Base-by-base conservation (phyloP, 2,797 vertebrate species). In the Urosaurus nigricauda region DNA sequence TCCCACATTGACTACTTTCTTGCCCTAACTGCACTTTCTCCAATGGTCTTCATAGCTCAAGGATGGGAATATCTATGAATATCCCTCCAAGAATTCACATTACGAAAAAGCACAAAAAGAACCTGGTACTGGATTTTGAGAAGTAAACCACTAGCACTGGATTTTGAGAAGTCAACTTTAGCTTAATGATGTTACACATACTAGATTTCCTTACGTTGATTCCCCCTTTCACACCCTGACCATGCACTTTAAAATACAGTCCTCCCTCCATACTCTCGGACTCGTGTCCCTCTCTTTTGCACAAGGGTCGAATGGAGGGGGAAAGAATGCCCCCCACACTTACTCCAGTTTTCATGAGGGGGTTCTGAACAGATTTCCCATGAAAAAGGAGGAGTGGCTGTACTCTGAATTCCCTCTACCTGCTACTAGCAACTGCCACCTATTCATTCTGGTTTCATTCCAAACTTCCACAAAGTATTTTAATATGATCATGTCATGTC, bases 71-170 rank as follows among this genome's bases (percentile, higher is more conserved):
- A 12, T 29, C 74, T 77, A 1, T 26, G 12, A 24, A 21, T 26
- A 13, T 9, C 16, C 40, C 47, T 21, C 53, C 65, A 32, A 32
- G 29, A 68, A 68, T 8, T 3, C 26, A 68, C 8, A 90, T 78
- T 90, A 93, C 85, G 73, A n/a, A 85, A 89, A 1, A 8, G 87
- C 1, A 79, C 47, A 2, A 0, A 63, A 63, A n/a, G 88, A 93
- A 95, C 89, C 90, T n/a, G n/a, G n/a, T n/a, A n/a, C n/a, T n/a
- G n/a, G n/a, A n/a, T n/a, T n/a, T n/a, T n/a, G n/a, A n/a, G n/a
- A n/a, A n/a, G n/a, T n/a, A n/a, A n/a, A n/a, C n/a, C n/a, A n/a
- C 79, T 56, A 91, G 89, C 87, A 86, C 86, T 91, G 89, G 43
- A 83, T 56, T 74, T 90, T 90, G 0, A 1, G 83, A 87, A 92